phyloP scores from a whole-genome alignment of 2,888 invertebrate genomes.

The Podotricha telesiphe region DNA sequence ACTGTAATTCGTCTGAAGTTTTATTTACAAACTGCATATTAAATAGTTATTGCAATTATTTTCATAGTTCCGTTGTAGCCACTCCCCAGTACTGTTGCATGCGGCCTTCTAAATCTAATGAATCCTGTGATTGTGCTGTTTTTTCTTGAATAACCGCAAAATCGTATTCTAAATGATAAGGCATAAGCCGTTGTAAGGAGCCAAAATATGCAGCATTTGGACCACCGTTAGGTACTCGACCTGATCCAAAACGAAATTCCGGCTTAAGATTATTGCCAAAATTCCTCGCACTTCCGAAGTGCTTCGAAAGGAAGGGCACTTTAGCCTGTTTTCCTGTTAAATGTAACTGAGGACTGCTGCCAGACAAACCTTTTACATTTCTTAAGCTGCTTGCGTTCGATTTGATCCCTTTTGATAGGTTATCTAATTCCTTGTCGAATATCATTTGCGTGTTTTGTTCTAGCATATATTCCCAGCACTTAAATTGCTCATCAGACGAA shows the following conservation, averaged over 20 bases:
- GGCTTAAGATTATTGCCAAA: constrained; percentile 87
- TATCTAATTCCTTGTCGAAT: constrained; percentile 94
- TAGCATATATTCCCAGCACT: constrained; percentile 96
- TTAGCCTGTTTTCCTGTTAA: constrained; percentile 69
- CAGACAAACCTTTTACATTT: constrained; percentile 85
- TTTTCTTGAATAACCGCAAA: constrained; percentile 93
- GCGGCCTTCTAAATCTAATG: constrained; percentile 90
- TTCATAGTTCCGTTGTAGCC: constrained; percentile 92
- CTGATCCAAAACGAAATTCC: constrained; percentile 83
- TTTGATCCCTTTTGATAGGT: constrained; percentile 86
- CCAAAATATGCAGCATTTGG: constrained; percentile 95
- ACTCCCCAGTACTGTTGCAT: constrained; percentile 97
- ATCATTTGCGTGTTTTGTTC: constrained; percentile 94
- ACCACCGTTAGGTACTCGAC: constrained; percentile 87
- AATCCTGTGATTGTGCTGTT: constrained; percentile 86
- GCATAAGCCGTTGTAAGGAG: constrained; percentile 92
- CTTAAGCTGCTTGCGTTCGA: constrained; percentile 80
- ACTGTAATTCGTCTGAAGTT: constrained; percentile 68
- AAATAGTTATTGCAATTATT: constrained; percentile 41
- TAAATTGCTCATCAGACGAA: constrained; percentile 93
- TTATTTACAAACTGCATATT: constrained; percentile 68
- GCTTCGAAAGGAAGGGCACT: constrained; percentile 86
- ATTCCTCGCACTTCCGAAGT: constrained; percentile 91
- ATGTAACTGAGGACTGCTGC: constrained; percentile 88
- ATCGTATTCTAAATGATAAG: constrained; percentile 91